phyloP scores from a whole-genome alignment of 2,797 vertebrate species.

The Parauchenoglanis punctatus region DNA sequence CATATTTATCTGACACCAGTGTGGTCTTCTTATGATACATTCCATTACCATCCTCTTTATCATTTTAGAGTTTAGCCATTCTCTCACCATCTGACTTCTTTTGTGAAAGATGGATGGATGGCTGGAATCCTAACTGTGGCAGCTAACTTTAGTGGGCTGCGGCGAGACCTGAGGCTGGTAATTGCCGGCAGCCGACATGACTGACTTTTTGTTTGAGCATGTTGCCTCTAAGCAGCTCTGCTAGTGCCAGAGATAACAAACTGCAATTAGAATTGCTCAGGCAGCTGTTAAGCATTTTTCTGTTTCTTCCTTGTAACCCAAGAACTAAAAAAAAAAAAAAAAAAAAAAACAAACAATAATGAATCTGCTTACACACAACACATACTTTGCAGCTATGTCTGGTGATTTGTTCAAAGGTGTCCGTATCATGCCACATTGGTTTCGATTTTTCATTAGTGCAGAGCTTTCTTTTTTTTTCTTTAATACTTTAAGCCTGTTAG shows the following conservation, averaged over 20 bases:
- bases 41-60: not conserved
- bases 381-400: not conserved
- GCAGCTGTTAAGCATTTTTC: slow-evolving; percentile 22
- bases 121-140: slow-evolving; percentile 8
- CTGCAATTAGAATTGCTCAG: slow-evolving; percentile 50
- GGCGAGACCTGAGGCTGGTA: slow-evolving; percentile 63
- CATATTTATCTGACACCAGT: not conserved
- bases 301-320: slow-evolving; percentile 11
- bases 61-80: slow-evolving; percentile 12
- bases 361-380: slow-evolving; percentile 10
- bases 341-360: not conserved
- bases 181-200: slow-evolving; percentile 75
- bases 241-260: slow-evolving; percentile 65
- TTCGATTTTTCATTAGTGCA: not conserved
- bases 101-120: not conserved
- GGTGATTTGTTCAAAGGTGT: not conserved
- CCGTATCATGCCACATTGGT: not conserved
- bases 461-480: slow-evolving; percentile 1
- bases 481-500: slow-evolving; percentile 1
- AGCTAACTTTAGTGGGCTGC: slow-evolving; percentile 19
- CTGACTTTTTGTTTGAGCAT: slow-evolving; percentile 77
- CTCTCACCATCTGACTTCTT: slow-evolving; percentile 5
- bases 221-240: slow-evolving; percentile 69
- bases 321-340: not conserved
- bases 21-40: not conserved